Percentiles rank a stretch among this genome's conserved stretches.
Conservation (phyloP, 2,113 vertebrate genomes). For the Choloepus hoffmanni region DNA sequence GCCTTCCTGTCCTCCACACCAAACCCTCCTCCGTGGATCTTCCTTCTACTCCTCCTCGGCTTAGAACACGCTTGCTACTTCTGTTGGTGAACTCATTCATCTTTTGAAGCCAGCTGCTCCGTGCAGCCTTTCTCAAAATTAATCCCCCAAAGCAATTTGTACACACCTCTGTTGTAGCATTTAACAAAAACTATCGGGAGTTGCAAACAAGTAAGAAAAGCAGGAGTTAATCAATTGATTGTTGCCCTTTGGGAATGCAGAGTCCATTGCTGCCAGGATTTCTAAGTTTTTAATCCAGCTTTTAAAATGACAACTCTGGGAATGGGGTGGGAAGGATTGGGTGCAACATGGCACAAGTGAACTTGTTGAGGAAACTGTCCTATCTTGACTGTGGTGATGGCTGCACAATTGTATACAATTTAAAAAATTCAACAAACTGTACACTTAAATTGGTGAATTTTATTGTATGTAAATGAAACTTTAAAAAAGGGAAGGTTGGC, state of each 20-base stretch:
- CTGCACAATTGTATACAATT: background rate
- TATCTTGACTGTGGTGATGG: background rate
- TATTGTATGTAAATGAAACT: background rate
- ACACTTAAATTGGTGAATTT: background rate
- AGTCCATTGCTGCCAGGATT: background rate
- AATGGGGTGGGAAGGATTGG: background rate
- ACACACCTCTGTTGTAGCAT: background rate
- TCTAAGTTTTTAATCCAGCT: constrained; percentile 13
- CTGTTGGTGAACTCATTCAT: background rate
- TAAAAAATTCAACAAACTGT: background rate
- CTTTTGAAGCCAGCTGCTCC: background rate
- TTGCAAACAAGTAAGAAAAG: background rate
- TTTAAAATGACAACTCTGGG: background rate
- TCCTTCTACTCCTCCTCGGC: background rate
- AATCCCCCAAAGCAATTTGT: background rate
- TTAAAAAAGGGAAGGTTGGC: background rate
- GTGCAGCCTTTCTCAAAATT: background rate
- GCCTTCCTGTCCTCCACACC: background rate
- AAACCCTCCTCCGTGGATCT: background rate
- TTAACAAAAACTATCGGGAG: background rate
- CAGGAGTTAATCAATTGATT: background rate
- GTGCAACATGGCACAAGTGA: background rate
- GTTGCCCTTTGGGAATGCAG: background rate
- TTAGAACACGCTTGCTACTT: background rate
- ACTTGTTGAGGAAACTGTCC: background rate